A percentile compares a stretch with the other conserved stretches of the same genome.
These are phyloP conservation scores for Idaea aversata DNA, from an alignment of 2,888 invertebrate species.

Conservation along the genomic window DNA sequence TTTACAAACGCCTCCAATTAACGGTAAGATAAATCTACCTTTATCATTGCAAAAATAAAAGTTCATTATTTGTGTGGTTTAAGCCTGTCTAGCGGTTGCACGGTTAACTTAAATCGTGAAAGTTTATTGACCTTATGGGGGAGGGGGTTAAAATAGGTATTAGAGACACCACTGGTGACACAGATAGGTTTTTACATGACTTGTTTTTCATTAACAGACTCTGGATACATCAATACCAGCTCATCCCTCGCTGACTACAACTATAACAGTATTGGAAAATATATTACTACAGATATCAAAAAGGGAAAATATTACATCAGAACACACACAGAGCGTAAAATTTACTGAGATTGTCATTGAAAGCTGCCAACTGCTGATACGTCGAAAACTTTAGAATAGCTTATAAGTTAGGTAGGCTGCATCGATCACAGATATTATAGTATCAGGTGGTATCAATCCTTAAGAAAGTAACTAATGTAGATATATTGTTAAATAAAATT, in stretches of 20 bases:
- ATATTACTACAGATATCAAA: constrained; percentile 51
- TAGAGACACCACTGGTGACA: neutral
- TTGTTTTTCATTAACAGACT: constrained; percentile 41
- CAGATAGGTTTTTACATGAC: neutral
- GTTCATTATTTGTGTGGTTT: no score
- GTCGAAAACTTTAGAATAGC: constrained; percentile 44
- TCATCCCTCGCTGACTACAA: constrained; percentile 56
- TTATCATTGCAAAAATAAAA: neutral
- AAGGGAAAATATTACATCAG: constrained; percentile 33
- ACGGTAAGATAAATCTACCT: constrained; percentile 64
- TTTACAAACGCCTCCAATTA: constrained; percentile 87
- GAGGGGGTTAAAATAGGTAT: no score
- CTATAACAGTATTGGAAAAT: constrained; percentile 55
- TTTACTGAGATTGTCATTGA: constrained; percentile 59
- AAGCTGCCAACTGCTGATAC: constrained; percentile 57
- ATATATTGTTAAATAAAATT: no score
- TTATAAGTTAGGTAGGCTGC: neutral
- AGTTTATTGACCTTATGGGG: no score
- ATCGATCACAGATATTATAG: no score
- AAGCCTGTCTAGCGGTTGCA: no score
- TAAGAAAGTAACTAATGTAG: no score
- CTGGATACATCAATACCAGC: constrained; percentile 67
- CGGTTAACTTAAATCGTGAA: no score
- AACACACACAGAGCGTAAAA: constrained; percentile 51
- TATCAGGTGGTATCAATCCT: neutral